Conservation (phyloP, 2,888 invertebrate genomes). For the Melanotus villosus region DNA sequence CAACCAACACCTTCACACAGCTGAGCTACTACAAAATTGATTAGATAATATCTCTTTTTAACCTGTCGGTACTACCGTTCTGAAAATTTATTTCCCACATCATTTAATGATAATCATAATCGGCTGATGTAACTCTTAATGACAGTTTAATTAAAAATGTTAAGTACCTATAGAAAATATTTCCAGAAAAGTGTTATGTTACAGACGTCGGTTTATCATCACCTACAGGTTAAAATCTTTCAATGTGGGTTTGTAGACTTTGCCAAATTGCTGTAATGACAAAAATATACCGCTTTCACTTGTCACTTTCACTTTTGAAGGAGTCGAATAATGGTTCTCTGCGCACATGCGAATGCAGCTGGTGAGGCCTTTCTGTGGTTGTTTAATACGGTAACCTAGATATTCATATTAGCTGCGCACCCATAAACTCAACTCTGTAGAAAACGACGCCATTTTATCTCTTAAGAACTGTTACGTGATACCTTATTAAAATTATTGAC, state of each 20-base stretch:
- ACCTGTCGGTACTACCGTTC: not conserved
- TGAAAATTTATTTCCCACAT: not conserved
- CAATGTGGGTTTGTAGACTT: slow-evolving; percentile 32
- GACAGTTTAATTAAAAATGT: not conserved
- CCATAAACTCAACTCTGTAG: not conserved
- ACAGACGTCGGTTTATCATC: not conserved
- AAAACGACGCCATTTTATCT: not conserved
- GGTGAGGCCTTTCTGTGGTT: slow-evolving; percentile 32
- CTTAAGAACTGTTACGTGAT: not conserved
- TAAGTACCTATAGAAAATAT: not conserved
- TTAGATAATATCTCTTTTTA: not conserved
- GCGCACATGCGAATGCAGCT: slow-evolving; percentile 41
- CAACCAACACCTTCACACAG: not conserved
- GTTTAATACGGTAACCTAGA: slow-evolving; percentile 23
- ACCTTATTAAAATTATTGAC: not conserved
- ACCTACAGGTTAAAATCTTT: slow-evolving; percentile 8
- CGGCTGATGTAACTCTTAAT: not conserved
- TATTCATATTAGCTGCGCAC: slow-evolving; percentile 31
- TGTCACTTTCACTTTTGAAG: slow-evolving; percentile 44
- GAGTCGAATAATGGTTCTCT: slow-evolving; percentile 35
- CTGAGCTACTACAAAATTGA: not conserved
- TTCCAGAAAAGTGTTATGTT: not conserved
- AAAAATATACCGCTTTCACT: slow-evolving; percentile 45
- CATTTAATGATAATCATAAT: not conserved
- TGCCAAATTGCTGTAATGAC: slow-evolving; percentile 37